Percentiles rank a stretch among this genome's conserved stretches.
phyloP scores from a whole-genome alignment of 1,140 invertebrate species.

The Zaprionus africanus region DNA sequence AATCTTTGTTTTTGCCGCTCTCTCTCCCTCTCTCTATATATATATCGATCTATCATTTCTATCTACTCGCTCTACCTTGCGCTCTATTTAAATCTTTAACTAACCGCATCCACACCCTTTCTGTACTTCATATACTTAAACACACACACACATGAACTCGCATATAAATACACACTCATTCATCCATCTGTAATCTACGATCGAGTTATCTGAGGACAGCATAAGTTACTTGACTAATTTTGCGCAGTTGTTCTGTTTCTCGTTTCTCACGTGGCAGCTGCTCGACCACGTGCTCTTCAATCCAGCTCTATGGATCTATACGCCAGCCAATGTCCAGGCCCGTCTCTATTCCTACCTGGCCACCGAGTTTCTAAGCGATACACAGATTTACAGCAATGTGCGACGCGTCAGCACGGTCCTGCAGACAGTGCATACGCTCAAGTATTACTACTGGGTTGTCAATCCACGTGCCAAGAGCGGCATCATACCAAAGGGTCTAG shows the following conservation, averaged over 20 bases:
- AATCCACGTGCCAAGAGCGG: conserved; percentile 97
- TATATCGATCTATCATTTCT: neutral
- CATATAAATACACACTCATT: conserved; percentile 30
- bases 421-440: conserved; percentile 98
- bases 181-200: conserved; percentile 26
- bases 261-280: conserved; percentile 94
- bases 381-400: conserved; percentile 98
- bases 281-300: conserved; percentile 99
- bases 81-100: conserved; percentile 21
- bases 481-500: conserved; percentile 96
- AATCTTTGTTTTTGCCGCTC: conserved; percentile 25
- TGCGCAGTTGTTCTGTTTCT: conserved; percentile 90
- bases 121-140: conserved; percentile 5
- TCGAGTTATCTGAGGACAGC: conserved; percentile 71
- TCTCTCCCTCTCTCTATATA: neutral
- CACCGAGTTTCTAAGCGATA: conserved; percentile 98
- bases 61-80: conserved; percentile 13
- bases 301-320: conserved; percentile 99
- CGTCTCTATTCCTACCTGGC: conserved; percentile 98
- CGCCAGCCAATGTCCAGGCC: conserved; percentile 97
- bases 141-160: conserved; percentile 10
- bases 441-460: conserved; percentile 99
- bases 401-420: conserved; percentile 98
- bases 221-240: conserved; percentile 85
- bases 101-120: conserved; percentile 15